Conservation (phyloP, 2,888 invertebrate species). For the Dysmachus trigonus region DNA sequence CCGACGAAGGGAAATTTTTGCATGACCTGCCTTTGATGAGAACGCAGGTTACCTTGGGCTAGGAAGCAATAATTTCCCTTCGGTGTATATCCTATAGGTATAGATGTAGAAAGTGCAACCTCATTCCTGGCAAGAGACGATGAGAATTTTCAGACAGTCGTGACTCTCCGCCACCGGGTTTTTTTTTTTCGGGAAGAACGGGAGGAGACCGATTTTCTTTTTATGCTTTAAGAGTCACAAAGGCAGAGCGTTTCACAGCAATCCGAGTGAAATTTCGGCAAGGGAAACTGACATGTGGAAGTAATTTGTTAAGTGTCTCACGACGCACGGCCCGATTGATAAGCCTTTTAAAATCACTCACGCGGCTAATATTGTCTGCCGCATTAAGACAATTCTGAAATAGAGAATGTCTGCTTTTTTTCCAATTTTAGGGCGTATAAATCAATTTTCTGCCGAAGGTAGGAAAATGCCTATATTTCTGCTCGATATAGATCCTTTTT, state of each 20-base stretch:
- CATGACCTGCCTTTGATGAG: slow-evolving; percentile 23
- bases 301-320: not conserved
- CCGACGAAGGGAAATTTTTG: not conserved
- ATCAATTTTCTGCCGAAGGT: not conserved
- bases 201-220: not conserved
- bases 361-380: not conserved
- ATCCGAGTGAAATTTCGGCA: not conserved
- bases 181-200: not conserved
- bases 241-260: not conserved
- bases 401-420: not conserved
- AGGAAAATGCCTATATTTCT: not conserved
- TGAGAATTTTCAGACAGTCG: not conserved
- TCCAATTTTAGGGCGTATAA: not conserved
- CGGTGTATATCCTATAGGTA: not conserved
- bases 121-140: not conserved
- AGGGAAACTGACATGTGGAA: not conserved
- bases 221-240: not conserved
- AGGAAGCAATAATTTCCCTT: slow-evolving; percentile 26
- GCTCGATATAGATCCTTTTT: not conserved
- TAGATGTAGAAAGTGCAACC: not conserved
- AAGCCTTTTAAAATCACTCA: not conserved
- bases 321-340: not conserved
- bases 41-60: not conserved
- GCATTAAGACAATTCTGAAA: not conserved
- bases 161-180: not conserved